A percentile compares a stretch with the other conserved stretches of the same genome.
Conservation (phyloP, 2,113 vertebrate species). For the Neodontobutis hainanensis region DNA sequence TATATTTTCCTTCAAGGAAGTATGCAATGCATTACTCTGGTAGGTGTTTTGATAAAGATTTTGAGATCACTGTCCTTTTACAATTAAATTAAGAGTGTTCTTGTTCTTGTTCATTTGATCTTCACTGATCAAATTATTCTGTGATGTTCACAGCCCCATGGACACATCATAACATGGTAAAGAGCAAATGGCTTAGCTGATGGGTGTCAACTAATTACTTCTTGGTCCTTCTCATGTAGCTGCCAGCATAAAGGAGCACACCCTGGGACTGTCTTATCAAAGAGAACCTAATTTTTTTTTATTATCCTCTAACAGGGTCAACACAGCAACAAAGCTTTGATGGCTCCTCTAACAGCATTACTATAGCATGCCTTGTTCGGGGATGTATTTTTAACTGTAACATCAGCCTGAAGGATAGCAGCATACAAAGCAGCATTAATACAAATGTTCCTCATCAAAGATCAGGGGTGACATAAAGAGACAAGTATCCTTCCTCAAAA, state of each 20-base stretch:
- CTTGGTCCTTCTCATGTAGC: constrained; percentile 28
- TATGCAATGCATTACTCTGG: background rate
- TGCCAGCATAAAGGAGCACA: constrained; percentile 19
- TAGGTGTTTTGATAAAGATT: constrained; percentile 15
- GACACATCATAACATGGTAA: constrained; percentile 32
- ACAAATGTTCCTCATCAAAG: constrained; percentile 48
- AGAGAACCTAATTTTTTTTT: constrained; percentile 23
- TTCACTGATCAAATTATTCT: constrained; percentile 44
- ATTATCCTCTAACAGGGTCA: constrained; percentile 14
- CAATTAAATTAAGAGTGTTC: constrained; percentile 20
- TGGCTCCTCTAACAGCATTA: constrained; percentile 10
- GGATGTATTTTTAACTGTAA: constrained; percentile 31
- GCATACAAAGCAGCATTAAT: constrained; percentile 25
- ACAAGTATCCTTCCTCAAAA: constrained; percentile 28
- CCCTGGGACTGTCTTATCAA: constrained; percentile 35
- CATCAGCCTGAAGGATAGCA: constrained; percentile 13
- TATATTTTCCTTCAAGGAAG: too few species aligned
- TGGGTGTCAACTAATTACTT: constrained; percentile 12
- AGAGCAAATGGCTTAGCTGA: constrained; percentile 33
- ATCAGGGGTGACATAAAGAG: constrained; percentile 47
- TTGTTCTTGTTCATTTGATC: constrained; percentile 33
- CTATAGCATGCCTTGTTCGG: constrained; percentile 2
- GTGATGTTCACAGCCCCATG: constrained; percentile 20
- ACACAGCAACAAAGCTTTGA: constrained; percentile 39
- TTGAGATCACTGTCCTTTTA: background rate